These are phyloP conservation scores for Nylanderia fulva DNA, from an alignment of 1,140 invertebrate genomes.

Conservation along the genomic window DNA sequence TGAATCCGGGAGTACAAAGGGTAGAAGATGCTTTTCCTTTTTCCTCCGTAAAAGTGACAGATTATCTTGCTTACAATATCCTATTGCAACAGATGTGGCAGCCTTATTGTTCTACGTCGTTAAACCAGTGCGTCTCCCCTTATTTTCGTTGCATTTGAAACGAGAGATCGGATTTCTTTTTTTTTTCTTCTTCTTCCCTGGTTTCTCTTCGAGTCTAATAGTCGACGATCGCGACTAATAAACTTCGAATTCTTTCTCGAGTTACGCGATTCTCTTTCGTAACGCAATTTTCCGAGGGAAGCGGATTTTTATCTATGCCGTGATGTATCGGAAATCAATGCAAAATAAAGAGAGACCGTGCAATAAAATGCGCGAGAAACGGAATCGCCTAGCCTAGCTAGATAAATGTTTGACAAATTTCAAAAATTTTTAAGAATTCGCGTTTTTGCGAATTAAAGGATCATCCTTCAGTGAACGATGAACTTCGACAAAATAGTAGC, in stretches of 20 bases:
- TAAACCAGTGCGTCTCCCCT: background rate
- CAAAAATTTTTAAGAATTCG: background rate
- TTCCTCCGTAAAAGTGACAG: background rate
- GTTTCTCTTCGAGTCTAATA: background rate
- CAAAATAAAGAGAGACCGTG: constrained; percentile 30
- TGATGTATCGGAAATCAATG: constrained; percentile 56
- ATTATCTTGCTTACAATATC: constrained; percentile 12
- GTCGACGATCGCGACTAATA: constrained; percentile 36
- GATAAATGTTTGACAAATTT: constrained; percentile 32
- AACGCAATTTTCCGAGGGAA: constrained; percentile 37
- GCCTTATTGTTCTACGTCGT: constrained; percentile 1
- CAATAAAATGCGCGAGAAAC: constrained; percentile 29
- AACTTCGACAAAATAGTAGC: too few relatives aligned
- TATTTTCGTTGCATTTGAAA: background rate
- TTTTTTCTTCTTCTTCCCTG: background rate
- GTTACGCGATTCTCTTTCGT: constrained; percentile 3
- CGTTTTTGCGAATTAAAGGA: too few relatives aligned
- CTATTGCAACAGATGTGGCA: constrained; percentile 19
- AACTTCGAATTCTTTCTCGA: constrained; percentile 26
- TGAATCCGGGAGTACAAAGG: background rate
- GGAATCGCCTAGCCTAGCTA: constrained; percentile 11
- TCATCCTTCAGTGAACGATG: too few relatives aligned
- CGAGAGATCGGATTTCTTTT: background rate
- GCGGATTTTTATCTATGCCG: constrained; percentile 46
- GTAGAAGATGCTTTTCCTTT: background rate